These are phyloP conservation scores for Erinaceus europaeus DNA, from an alignment of 2,113 vertebrate species.

Conservation along the genomic window DNA sequence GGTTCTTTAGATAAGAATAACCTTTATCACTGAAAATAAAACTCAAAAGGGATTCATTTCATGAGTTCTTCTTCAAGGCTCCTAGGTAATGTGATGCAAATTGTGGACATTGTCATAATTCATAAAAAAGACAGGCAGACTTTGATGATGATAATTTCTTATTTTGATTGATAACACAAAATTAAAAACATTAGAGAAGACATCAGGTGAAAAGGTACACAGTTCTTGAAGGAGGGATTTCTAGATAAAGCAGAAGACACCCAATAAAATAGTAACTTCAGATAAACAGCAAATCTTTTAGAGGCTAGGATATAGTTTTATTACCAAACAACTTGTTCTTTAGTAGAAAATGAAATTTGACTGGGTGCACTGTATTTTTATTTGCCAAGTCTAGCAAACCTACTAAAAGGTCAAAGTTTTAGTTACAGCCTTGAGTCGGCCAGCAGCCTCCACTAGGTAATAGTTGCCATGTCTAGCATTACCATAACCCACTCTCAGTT, in stretches of 20 bases:
- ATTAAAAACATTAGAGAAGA: neutral
- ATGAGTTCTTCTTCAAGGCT: neutral
- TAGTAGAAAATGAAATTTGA: neutral
- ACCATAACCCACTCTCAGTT: neutral
- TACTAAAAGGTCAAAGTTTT: neutral
- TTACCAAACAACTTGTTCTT: neutral
- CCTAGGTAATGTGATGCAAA: neutral
- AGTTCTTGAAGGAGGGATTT: no score
- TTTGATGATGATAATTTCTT: neutral
- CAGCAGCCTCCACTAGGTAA: neutral
- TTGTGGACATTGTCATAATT: neutral
- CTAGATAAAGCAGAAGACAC: neutral
- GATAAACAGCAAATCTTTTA: slow-evolving; percentile 16
- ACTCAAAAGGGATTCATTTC: neutral
- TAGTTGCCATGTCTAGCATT: neutral
- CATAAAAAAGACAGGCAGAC: neutral
- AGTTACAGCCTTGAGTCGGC: neutral
- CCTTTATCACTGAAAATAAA: neutral
- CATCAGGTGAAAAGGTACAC: neutral
- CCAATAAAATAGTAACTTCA: neutral
- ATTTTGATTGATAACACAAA: neutral
- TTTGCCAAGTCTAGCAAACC: neutral
- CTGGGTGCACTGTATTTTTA: neutral
- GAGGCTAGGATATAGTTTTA: neutral
- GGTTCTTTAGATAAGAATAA: neutral